These are phyloP conservation scores for Amazona vittata DNA, from an alignment of 2,113 vertebrate genomes.

Conservation along the genomic window DNA sequence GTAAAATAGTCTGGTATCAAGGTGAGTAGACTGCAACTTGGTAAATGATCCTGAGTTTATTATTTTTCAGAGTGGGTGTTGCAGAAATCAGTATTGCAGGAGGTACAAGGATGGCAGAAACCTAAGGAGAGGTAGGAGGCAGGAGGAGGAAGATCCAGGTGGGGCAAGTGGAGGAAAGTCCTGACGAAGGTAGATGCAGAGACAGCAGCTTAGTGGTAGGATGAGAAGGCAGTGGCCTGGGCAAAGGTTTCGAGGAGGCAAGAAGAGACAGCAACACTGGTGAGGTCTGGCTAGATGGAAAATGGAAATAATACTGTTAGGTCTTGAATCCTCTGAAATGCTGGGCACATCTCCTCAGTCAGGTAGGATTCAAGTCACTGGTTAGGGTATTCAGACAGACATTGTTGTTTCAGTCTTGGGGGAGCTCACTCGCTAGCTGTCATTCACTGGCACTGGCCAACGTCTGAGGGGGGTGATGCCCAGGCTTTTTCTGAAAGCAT, in stretches of 20 bases:
- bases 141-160: not conserved
- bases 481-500: not conserved
- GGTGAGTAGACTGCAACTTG: not conserved
- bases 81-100: not conserved
- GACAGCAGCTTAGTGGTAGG: not conserved
- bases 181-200: fast-evolving
- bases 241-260: not conserved
- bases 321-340: not conserved
- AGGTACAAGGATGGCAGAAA: not conserved
- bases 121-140: not conserved
- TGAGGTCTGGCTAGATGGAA: not conserved
- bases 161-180: not conserved
- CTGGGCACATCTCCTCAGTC: not conserved
- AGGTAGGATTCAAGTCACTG: not conserved
- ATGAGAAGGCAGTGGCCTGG: not conserved
- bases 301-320: not conserved
- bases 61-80: fast-evolving
- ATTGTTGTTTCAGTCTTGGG: not conserved
- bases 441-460: not conserved
- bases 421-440: not conserved
- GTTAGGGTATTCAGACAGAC: not conserved
- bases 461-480: not conserved
- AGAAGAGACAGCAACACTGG: not conserved
- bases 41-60: not conserved
- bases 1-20: not conserved